Evolutionary conservation across 2,797 vertebrate genomes (phyloP).

Genomic region (Aldrovandia affinis): DNA sequence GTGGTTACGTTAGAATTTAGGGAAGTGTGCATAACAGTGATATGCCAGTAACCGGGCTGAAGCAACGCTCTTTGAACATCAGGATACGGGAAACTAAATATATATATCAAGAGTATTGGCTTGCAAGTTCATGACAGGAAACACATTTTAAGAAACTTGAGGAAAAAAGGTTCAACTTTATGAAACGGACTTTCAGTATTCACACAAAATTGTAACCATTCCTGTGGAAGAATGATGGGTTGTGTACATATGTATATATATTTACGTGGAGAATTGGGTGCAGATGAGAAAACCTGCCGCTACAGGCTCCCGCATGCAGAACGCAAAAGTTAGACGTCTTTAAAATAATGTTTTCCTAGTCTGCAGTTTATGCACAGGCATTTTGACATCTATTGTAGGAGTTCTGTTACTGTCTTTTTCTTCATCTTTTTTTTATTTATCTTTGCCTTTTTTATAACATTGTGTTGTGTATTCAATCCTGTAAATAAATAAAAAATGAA

Average conservation of each 20-base stretch:
- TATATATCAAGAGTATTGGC: not conserved
- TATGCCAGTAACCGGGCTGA: not conserved
- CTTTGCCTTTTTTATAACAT: conserved; percentile 1
- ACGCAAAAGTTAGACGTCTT: conserved; percentile 1
- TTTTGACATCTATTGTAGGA: not conserved
- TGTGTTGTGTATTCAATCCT: conserved; percentile 16
- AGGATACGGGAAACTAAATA: not conserved
- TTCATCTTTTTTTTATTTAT: conserved; percentile 1
- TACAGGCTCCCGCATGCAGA: not conserved
- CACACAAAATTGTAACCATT: not conserved
- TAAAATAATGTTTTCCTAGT: not conserved
- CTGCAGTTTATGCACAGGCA: not conserved
- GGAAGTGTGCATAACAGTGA: conserved; percentile 20
- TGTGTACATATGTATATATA: conserved; percentile 28
- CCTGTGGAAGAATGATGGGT: not conserved
- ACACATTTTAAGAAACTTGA: conserved; percentile 7
- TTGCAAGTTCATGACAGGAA: not conserved
- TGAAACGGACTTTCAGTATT: not conserved
- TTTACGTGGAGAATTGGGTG: not conserved
- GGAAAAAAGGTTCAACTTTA: not conserved
- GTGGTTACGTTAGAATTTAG: not conserved
- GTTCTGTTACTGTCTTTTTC: conserved; percentile 1
- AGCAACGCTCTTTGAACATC: not conserved
- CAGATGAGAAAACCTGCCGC: conserved; percentile 1
- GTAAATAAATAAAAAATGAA: conserved; percentile 15